Conservation (phyloP, 2,888 invertebrate species). For the Synanthedon myopaeformis region DNA sequence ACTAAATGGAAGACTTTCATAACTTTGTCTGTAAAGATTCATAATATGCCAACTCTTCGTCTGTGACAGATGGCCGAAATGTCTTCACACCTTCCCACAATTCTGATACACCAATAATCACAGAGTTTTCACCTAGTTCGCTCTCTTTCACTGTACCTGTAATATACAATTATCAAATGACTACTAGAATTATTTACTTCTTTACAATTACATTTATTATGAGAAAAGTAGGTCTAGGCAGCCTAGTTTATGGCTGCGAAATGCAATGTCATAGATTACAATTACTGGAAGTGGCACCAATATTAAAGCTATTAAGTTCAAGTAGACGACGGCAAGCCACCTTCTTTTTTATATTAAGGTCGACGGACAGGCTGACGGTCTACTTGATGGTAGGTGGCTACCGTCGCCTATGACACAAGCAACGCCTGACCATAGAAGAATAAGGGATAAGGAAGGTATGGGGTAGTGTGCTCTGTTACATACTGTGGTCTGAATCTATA, state of each 20-base stretch:
- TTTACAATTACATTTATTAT: background rate
- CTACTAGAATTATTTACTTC: background rate
- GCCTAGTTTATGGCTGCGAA: slow-evolving; percentile 4
- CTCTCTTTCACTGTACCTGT: slow-evolving; percentile 61
- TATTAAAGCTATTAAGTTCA: no score
- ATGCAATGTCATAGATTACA: no score
- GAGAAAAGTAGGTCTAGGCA: background rate
- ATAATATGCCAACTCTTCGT: slow-evolving; percentile 77
- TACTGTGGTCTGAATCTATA: no score
- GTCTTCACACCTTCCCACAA: slow-evolving; percentile 72
- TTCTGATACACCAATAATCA: slow-evolving; percentile 74
- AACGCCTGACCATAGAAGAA: no score
- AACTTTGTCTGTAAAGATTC: slow-evolving; percentile 56
- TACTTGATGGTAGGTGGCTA: no score
- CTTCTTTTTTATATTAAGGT: no score
- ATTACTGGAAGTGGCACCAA: no score
- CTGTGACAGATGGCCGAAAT: slow-evolving; percentile 78
- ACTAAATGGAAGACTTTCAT: slow-evolving; percentile 13
- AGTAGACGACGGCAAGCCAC: no score
- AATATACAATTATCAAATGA: slow-evolving; percentile 14
- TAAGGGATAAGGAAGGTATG: no score
- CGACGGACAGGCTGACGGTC: no score
- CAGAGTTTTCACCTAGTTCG: slow-evolving; percentile 62
- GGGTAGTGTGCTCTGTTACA: no score
- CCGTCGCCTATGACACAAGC: no score